Percentiles rank a stretch among this genome's conserved stretches.
These are phyloP conservation scores for Darevskia mixta DNA, from an alignment of 2,797 vertebrate species.

Conservation along the genomic window DNA sequence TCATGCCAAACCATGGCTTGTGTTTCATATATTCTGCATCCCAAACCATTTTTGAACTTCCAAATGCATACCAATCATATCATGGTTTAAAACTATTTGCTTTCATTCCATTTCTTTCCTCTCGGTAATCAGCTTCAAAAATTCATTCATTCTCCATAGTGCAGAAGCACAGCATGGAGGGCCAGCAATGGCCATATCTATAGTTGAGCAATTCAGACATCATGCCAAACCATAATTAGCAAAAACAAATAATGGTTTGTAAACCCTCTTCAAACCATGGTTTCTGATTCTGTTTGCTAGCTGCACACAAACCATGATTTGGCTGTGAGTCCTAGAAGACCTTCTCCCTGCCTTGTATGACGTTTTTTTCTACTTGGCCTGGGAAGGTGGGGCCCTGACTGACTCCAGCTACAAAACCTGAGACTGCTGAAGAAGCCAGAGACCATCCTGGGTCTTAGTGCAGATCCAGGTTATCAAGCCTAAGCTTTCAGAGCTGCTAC, in stretches of 20 bases:
- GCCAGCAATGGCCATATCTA: not conserved
- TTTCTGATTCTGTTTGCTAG: not conserved
- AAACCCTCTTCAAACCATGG: not conserved
- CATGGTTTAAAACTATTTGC: not conserved
- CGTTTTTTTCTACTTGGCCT: too few relatives aligned
- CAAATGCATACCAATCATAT: too few relatives aligned
- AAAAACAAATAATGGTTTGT: too few relatives aligned
- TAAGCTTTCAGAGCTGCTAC: too few relatives aligned
- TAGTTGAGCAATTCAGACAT: not conserved
- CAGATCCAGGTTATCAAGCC: too few relatives aligned
- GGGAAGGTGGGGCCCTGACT: too few relatives aligned
- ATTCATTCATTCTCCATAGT: not conserved
- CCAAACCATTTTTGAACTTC: too few relatives aligned
- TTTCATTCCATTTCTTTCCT: not conserved
- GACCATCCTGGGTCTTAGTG: too few relatives aligned
- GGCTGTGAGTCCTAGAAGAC: too few relatives aligned
- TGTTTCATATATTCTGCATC: not conserved
- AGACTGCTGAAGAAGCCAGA: too few relatives aligned
- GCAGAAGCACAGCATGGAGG: not conserved
- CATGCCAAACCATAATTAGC: not conserved
- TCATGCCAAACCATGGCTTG: not conserved
- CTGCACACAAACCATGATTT: not conserved
- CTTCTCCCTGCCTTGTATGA: too few relatives aligned
- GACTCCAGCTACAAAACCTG: too few relatives aligned
- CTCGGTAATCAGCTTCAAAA: not conserved